Evolutionary conservation across 2,797 vertebrate genomes (phyloP), one percentile per base, ranked within the genome.

Genomic region (Karalla daura): DNA sequence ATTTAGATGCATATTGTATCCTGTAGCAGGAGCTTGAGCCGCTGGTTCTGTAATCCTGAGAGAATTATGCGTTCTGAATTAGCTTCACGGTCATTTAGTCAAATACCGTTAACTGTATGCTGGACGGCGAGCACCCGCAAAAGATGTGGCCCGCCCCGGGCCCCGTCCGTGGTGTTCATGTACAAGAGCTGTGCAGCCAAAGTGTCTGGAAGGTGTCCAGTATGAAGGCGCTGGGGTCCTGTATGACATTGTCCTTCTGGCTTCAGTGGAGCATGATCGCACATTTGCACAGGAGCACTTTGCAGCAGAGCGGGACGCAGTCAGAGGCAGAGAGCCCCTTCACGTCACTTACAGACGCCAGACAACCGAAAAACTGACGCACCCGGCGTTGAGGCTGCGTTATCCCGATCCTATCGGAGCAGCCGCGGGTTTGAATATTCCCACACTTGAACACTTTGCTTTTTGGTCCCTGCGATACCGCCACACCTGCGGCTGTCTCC

Each of bases 221-320:
- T 9, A 12, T 37, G 56, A 68, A 65, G 63, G 53, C 56, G 35
- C 35, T 7, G 0, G 40, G 67, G 37, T 37, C 25, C 54, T 72
- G 27, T 78, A 56, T 75, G 76, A 84, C 65, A 63, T 56, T 51
- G 60, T 83, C 78, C 66, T 84, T 68, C 81, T 85, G 81, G 73
- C 72, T 76, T 67, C 73, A 81, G 60, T 79, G 63, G 63, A 76
- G 74, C 79, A 66, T 49, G 77, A 64, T 66, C 7, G 4, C 56
- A 53, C 70, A 72, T 78, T 73, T 71, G 61, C 58, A 73, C 44
- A 46, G 43, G 24, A 70, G 67, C 52, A 58, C 58, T 37, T 68
- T 76, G 40, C 63, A 55, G 35, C 56, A 40, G 60, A 58, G 20
- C 56, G 60, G 47, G 52, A 70, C 25, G 18, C 51, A 36, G 52